Conservation (phyloP, 1,140 invertebrate genomes). For the Cydia amplana region DNA sequence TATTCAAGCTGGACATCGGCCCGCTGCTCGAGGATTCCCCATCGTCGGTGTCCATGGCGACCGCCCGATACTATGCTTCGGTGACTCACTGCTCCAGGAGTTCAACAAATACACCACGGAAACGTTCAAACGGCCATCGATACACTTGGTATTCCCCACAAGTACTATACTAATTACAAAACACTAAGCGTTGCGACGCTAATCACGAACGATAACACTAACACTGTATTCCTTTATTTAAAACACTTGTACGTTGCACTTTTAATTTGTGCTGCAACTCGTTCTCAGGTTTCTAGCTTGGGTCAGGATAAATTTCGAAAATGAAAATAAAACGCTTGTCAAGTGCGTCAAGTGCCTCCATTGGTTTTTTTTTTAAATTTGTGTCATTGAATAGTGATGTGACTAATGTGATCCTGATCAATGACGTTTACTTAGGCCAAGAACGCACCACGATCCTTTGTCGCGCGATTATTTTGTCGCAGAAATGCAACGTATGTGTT, state of each 20-base stretch:
- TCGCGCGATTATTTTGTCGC: too few relatives aligned
- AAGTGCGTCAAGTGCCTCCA: slow-evolving; percentile 40
- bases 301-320: slow-evolving; percentile 38
- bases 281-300: slow-evolving; percentile 26
- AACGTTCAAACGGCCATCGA: slow-evolving; percentile 68
- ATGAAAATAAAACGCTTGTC: slow-evolving; percentile 43
- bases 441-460: too few relatives aligned
- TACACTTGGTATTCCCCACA: slow-evolving; percentile 76
- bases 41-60: slow-evolving; percentile 89
- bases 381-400: slow-evolving; percentile 29
- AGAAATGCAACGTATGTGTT: too few relatives aligned
- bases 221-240: slow-evolving; percentile 2
- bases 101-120: slow-evolving; percentile 51
- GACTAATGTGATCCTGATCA: background rate
- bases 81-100: slow-evolving; percentile 65
- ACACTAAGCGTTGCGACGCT: slow-evolving; percentile 52
- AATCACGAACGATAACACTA: slow-evolving; percentile 2
- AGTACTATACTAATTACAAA: slow-evolving; percentile 60
- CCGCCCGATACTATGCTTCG: slow-evolving; percentile 47
- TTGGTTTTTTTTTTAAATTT: slow-evolving; percentile 40
- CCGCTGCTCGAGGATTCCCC: slow-evolving; percentile 90
- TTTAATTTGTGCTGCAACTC: slow-evolving; percentile 16
- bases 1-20: slow-evolving; percentile 93
- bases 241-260: slow-evolving; percentile 9
- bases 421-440: slow-evolving; percentile 1